phyloP scores from a whole-genome alignment of 2,888 invertebrate species.

The Himalopsyche tibetana region DNA sequence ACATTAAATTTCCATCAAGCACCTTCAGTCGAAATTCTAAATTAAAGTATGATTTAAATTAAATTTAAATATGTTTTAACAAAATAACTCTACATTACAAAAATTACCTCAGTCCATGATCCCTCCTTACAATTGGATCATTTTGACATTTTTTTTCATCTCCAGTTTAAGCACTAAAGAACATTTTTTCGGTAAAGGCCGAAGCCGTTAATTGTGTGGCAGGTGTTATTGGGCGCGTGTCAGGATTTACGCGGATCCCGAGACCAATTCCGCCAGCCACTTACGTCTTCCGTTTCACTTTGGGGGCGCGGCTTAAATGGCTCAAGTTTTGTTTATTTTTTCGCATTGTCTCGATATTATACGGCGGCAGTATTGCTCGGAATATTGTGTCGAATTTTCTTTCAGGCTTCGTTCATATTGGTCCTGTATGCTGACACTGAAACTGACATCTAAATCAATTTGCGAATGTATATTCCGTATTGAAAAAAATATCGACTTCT shows the following conservation, averaged over 20 bases:
- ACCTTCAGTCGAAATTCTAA: no score
- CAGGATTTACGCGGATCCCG: constrained; percentile 12
- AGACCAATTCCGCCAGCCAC: constrained; percentile 34
- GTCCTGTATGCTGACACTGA: background rate
- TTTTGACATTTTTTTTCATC: no score
- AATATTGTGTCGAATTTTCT: background rate
- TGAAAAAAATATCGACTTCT: no score
- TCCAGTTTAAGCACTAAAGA: no score
- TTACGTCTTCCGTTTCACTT: constrained; percentile 28
- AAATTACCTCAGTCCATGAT: no score
- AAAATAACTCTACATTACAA: no score
- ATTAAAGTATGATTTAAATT: no score
- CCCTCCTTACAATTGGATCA: no score
- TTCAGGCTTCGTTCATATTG: background rate
- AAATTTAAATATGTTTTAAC: no score
- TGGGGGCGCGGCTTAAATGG: background rate
- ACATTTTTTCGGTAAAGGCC: no score
- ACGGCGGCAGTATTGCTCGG: background rate
- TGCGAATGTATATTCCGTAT: no score
- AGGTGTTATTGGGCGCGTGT: constrained; percentile 8
- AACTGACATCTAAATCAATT: background rate
- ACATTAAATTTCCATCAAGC: no score
- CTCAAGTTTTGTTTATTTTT: constrained; percentile 28
- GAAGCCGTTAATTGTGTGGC: background rate
- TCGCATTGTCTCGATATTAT: background rate